Percentiles rank a stretch among this genome's conserved stretches.
Conservation (phyloP, 2,113 vertebrate species). For the Stictonetta naevosa region DNA sequence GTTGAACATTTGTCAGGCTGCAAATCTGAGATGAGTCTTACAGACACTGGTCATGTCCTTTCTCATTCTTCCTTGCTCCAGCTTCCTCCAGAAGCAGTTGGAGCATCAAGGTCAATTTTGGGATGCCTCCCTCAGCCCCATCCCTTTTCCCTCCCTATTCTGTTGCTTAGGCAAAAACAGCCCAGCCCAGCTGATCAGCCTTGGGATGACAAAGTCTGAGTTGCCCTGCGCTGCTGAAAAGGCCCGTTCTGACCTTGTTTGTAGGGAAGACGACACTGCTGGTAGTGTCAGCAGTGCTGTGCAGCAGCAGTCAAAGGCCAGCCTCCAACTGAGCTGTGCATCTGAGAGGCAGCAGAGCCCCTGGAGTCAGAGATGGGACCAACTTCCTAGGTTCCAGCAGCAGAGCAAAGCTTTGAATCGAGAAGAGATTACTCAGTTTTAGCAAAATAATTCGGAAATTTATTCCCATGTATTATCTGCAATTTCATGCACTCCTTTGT, state of each 20-base stretch:
- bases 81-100: background rate
- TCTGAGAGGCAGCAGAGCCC: background rate
- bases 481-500: background rate
- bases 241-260: background rate
- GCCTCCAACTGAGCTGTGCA: background rate
- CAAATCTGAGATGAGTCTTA: background rate
- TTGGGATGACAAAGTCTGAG: background rate
- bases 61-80: background rate
- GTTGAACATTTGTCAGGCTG: background rate
- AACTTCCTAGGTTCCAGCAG: background rate
- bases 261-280: background rate
- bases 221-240: background rate
- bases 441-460: background rate
- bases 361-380: rapidly evolving
- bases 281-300: background rate
- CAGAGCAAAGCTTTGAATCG: background rate
- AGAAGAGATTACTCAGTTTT: background rate
- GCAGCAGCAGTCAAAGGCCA: background rate
- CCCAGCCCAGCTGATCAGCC: rapidly evolving
- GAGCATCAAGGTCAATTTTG: background rate
- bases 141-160: background rate
- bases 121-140: background rate
- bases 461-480: background rate
- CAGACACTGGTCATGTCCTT: background rate
- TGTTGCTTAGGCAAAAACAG: background rate